Evolutionary conservation across 1,140 invertebrate species (phyloP).

Genomic region (Bombus superbus): DNA sequence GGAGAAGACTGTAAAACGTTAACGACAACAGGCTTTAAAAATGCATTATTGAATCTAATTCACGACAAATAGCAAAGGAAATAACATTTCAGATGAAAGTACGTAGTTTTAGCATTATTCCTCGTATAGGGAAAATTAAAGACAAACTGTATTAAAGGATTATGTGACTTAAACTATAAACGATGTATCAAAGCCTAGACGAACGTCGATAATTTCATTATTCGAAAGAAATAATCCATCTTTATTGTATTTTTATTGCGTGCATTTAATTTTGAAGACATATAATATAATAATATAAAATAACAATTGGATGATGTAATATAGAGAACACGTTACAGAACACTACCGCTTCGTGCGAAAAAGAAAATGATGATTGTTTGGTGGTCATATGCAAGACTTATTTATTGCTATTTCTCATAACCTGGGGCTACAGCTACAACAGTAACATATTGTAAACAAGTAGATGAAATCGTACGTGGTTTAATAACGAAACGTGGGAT

Average conservation of each 20-base stretch:
- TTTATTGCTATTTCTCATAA: background rate
- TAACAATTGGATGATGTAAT: background rate
- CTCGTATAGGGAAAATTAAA: too few species aligned
- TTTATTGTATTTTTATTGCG: too few species aligned
- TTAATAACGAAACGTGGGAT: background rate
- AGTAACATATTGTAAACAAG: background rate
- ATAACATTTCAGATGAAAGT: background rate
- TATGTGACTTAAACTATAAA: too few species aligned
- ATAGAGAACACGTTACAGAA: background rate
- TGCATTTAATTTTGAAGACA: background rate
- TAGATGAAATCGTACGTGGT: background rate
- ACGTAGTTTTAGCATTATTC: too few species aligned
- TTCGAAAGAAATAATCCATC: background rate
- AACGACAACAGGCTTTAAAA: background rate
- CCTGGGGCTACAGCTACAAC: background rate
- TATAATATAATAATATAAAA: too few species aligned
- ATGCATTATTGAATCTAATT: background rate
- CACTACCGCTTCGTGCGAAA: background rate
- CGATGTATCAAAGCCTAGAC: background rate
- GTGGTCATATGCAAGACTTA: background rate
- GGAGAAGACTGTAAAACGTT: background rate
- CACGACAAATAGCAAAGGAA: background rate
- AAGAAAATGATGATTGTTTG: background rate
- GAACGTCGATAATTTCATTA: background rate
- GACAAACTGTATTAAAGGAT: too few species aligned